These are phyloP conservation scores for Channa maculata DNA, from an alignment of 2,113 vertebrate genomes.

Conservation along the genomic window DNA sequence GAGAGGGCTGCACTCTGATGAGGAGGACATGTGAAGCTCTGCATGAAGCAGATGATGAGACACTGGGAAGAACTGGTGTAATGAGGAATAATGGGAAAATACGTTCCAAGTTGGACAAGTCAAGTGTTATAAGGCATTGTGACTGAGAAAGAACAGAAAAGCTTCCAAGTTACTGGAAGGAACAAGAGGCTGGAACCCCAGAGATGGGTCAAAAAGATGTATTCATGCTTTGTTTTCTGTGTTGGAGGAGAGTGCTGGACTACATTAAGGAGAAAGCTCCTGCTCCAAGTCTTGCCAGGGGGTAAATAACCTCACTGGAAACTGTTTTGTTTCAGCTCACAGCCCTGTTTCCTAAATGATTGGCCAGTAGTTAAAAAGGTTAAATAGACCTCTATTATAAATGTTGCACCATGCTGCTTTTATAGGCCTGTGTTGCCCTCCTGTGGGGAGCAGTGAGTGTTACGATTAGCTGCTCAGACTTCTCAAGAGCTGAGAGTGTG, in stretches of 20 bases:
- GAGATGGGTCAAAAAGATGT: slow-evolving; percentile 60
- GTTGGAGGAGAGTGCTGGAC: slow-evolving; percentile 53
- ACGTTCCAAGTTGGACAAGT: slow-evolving; percentile 47
- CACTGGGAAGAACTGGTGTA: slow-evolving; percentile 21
- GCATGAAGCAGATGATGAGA: slow-evolving; percentile 25
- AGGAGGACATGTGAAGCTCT: slow-evolving; percentile 22
- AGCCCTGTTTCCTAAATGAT: slow-evolving; percentile 65
- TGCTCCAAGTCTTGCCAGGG: slow-evolving; percentile 53
- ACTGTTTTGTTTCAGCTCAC: slow-evolving; percentile 66
- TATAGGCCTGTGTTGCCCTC: slow-evolving; percentile 70
- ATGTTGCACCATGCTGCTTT: slow-evolving; percentile 44
- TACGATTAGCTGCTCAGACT: slow-evolving; percentile 27
- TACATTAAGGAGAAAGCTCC: slow-evolving; percentile 55
- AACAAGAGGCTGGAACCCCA: slow-evolving; percentile 32
- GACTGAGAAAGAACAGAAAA: slow-evolving; percentile 21
- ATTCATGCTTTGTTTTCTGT: slow-evolving; percentile 51
- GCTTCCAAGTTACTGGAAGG: slow-evolving; percentile 29
- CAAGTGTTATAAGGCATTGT: slow-evolving; percentile 10
- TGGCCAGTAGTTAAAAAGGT: slow-evolving; percentile 68
- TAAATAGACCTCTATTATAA: slow-evolving; percentile 65
- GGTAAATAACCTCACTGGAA: slow-evolving; percentile 61
- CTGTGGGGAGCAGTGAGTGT: slow-evolving; percentile 60
- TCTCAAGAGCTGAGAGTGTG: slow-evolving; percentile 25
- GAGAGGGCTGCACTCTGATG: neutral
- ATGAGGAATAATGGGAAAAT: slow-evolving; percentile 35